A percentile compares a stretch with the other conserved stretches of the same genome.
Evolutionary conservation across 2,888 invertebrate genomes (phyloP).

Genomic region (Drosophila mulleri): DNA sequence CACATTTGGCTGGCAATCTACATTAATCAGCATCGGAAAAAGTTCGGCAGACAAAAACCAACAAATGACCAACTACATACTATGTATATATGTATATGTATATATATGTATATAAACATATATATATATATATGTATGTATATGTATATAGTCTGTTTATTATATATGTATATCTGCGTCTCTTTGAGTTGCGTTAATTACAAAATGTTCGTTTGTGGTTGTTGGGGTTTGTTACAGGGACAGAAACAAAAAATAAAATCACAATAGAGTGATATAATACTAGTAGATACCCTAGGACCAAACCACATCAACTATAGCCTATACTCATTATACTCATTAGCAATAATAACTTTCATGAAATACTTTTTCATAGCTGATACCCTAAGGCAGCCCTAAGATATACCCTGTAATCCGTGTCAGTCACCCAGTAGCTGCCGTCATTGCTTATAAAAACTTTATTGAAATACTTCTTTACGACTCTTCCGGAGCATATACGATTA

Average conservation of each 20-base stretch:
- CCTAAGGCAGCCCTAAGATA: not conserved
- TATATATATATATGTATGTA: conserved; percentile 1
- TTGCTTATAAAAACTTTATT: not conserved
- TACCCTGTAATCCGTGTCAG: not conserved
- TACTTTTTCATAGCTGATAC: not conserved
- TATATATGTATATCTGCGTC: conserved; percentile 22
- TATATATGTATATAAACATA: conserved; percentile 2
- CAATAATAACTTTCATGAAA: not conserved
- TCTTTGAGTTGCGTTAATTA: conserved; percentile 55
- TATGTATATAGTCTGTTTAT: conserved; percentile 17
- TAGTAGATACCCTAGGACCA: not conserved
- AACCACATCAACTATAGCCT: too few species aligned
- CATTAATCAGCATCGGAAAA: conserved; percentile 73
- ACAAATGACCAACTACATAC: conserved; percentile 22
- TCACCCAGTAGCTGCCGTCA: not conserved
- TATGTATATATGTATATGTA: not conserved
- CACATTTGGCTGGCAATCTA: conserved; percentile 70
- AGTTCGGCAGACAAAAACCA: conserved; percentile 32
- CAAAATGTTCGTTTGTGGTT: conserved; percentile 62
- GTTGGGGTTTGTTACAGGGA: conserved; percentile 46
- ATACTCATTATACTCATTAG: not conserved
- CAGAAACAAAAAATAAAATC: not conserved
- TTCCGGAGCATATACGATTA: not conserved
- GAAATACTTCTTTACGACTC: conserved; percentile 5
- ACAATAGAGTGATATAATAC: not conserved